A percentile compares a stretch with the other conserved stretches of the same genome.
Evolutionary conservation across 2,888 invertebrate genomes (phyloP).

Genomic region (Pachycephus smyrnensis): DNA sequence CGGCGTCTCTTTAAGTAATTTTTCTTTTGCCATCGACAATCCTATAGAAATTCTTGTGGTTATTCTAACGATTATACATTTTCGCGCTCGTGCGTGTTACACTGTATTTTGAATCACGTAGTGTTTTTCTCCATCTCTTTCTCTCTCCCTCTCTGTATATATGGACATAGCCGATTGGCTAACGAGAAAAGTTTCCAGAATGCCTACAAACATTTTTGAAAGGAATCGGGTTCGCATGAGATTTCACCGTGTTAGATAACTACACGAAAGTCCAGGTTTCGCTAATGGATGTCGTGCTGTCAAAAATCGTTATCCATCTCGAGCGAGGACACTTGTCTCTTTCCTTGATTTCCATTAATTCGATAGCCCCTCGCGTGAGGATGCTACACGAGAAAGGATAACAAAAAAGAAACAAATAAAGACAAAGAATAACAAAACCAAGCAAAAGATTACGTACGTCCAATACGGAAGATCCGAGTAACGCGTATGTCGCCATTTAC

Average conservation of each 20-base stretch:
- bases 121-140: no score
- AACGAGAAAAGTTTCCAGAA: conserved; percentile 52
- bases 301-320: neutral
- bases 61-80: neutral
- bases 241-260: conserved; percentile 5
- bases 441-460: neutral
- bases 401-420: neutral
- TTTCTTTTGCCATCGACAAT: neutral
- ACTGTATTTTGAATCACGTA: no score
- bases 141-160: neutral
- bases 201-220: conserved; percentile 51
- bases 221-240: conserved; percentile 38
- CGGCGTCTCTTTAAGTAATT: neutral
- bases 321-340: neutral
- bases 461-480: neutral
- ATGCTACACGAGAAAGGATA: neutral
- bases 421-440: neutral
- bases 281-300: neutral
- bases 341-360: neutral
- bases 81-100: neutral
- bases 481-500: neutral
- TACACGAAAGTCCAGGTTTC: neutral
- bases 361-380: neutral
- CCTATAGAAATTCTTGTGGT: neutral
- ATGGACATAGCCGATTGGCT: conserved; percentile 35